Conservation (phyloP, 2,113 vertebrate genomes). For the Neomonachus schauinslandi region DNA sequence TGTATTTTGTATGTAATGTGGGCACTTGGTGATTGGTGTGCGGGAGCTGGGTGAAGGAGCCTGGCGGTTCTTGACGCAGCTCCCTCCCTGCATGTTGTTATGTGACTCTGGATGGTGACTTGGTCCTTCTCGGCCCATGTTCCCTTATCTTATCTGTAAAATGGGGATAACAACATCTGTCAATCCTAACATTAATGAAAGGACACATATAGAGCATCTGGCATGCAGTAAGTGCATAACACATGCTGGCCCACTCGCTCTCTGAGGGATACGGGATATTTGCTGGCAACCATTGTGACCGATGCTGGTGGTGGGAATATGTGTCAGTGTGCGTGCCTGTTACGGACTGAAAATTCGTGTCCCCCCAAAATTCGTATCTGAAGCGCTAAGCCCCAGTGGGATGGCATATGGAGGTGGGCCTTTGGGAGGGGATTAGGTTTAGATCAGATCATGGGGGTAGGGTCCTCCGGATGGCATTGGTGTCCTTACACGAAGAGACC, state of each 20-base stretch:
- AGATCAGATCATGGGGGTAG: neutral
- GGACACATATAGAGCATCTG: fast-evolving
- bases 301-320: fast-evolving
- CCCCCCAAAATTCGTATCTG: neutral
- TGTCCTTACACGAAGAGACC: neutral
- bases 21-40: fast-evolving
- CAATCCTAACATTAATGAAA: too few species aligned
- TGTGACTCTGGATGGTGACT: neutral
- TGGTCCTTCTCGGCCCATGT: neutral
- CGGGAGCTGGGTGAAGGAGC: fast-evolving
- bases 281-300: neutral
- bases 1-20: fast-evolving
- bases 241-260: fast-evolving
- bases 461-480: neutral
- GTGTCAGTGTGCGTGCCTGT: fast-evolving
- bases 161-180: neutral
- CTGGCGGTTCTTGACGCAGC: neutral
- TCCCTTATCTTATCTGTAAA: neutral
- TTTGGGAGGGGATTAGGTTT: neutral
- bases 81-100: fast-evolving
- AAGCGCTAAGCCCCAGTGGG: fast-evolving
- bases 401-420: neutral
- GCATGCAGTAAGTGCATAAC: fast-evolving
- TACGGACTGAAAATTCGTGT: neutral
- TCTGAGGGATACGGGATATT: neutral